A percentile compares a stretch with the other conserved stretches of the same genome.
These are phyloP conservation scores for Agonopterix alstromeriana DNA, from an alignment of 2,888 invertebrate genomes.

Conservation along the genomic window DNA sequence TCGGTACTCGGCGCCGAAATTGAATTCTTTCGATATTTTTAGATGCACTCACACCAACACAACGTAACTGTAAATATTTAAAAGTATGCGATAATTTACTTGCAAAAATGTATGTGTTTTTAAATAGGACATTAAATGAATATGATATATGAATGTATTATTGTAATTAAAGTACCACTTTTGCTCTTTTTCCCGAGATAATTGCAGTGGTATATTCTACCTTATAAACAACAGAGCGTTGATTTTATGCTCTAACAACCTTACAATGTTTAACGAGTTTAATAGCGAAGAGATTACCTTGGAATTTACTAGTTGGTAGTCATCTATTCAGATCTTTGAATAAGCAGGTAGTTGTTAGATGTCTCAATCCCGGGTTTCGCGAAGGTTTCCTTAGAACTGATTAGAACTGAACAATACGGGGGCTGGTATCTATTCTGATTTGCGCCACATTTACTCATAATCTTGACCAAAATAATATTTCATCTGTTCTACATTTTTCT, in stretches of 20 bases:
- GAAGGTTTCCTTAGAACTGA: no score
- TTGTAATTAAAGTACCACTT: slow-evolving; percentile 3
- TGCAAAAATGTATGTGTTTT: no score
- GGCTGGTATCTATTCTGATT: no score
- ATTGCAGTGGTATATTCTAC: neutral
- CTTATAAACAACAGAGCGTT: no score
- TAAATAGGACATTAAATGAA: no score
- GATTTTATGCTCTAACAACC: slow-evolving; percentile 20
- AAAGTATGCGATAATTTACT: neutral
- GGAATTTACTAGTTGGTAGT: slow-evolving; percentile 18
- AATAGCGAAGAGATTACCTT: slow-evolving; percentile 15
- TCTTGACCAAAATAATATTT: no score
- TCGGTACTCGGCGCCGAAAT: slow-evolving; percentile 19
- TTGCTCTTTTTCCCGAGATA: slow-evolving; percentile 4
- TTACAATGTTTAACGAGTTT: slow-evolving; percentile 12
- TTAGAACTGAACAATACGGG: no score
- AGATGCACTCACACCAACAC: slow-evolving; percentile 14
- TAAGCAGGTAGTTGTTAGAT: no score
- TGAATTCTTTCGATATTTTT: slow-evolving; percentile 38
- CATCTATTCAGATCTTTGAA: no score
- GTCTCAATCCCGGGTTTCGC: no score
- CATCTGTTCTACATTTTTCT: neutral
- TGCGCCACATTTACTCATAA: no score
- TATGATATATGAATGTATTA: no score
- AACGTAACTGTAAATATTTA: slow-evolving; percentile 16